Conservation (phyloP, 2,888 invertebrate species). For the Lordiphosa andalusiaca region DNA sequence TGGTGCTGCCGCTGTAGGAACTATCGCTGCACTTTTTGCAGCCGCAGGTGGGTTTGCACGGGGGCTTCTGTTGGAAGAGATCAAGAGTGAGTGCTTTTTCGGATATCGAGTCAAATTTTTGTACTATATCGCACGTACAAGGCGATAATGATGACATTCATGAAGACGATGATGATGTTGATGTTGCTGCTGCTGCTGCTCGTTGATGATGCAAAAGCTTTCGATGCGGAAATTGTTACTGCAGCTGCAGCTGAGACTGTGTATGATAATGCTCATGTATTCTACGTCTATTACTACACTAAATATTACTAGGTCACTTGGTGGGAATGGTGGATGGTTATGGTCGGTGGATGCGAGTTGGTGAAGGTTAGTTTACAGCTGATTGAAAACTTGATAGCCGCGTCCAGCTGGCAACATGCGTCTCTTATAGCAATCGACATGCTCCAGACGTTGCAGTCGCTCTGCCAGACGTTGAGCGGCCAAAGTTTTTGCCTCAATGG, state of each 20-base stretch:
- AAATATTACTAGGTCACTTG: too few species aligned
- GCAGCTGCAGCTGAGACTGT: constrained; percentile 25
- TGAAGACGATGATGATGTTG: constrained; percentile 23
- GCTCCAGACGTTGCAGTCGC: constrained; percentile 62
- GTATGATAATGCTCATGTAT: constrained; percentile 32
- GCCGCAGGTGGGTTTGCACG: constrained; percentile 58
- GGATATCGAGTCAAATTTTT: constrained; percentile 19
- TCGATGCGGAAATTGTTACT: constrained; percentile 30
- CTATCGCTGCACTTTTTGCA: constrained; percentile 46
- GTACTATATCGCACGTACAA: constrained; percentile 50
- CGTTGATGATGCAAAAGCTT: constrained; percentile 6
- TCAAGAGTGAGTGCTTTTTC: constrained; percentile 41
- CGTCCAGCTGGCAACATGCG: constrained; percentile 19
- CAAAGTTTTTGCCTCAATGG: constrained; percentile 62
- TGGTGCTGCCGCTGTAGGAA: constrained; percentile 27
- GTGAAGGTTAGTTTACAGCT: constrained; percentile 12
- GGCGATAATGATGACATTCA: constrained; percentile 48
- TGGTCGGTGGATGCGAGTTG: background rate
- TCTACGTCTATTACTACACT: constrained; percentile 9
- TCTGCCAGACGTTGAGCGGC: constrained; percentile 65
- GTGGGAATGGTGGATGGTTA: background rate
- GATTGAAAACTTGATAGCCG: constrained; percentile 16
- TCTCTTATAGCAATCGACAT: constrained; percentile 49
- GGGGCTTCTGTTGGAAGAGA: constrained; percentile 55
- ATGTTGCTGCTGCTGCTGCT: constrained; percentile 1